Conservation (phyloP, 2,888 invertebrate genomes). For the Eristalinus sepulchralis region DNA sequence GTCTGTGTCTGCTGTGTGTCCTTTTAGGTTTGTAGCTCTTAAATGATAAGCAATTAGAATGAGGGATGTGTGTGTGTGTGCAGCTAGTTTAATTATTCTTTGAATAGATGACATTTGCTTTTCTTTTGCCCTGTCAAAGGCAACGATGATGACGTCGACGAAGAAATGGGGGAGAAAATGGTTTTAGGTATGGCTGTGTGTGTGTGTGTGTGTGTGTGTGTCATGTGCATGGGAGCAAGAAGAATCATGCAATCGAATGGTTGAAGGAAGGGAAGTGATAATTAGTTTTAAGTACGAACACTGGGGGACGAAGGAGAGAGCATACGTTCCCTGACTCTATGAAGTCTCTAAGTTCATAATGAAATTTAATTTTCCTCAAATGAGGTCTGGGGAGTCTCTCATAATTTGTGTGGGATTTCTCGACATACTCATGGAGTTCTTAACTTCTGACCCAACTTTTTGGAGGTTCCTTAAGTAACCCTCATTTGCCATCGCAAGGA, state of each 20-base stretch:
- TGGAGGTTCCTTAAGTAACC: too few species aligned
- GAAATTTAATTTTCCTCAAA: background rate
- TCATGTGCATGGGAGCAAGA: background rate
- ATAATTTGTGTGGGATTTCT: background rate
- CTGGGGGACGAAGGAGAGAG: background rate
- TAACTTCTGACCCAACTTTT: background rate
- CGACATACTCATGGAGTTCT: background rate
- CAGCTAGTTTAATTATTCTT: conserved; percentile 52
- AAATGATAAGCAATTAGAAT: conserved; percentile 67
- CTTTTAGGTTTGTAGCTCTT: conserved; percentile 3
- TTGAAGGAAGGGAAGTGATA: background rate
- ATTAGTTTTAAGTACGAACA: background rate
- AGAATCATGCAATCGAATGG: background rate
- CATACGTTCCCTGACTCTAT: background rate
- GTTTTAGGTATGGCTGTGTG: background rate
- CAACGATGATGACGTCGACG: background rate
- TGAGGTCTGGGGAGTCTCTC: background rate
- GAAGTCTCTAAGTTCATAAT: background rate
- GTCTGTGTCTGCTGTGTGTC: background rate
- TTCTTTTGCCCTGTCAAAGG: background rate
- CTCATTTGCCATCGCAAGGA: too few species aligned
- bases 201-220: background rate
- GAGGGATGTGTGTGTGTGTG: conserved; percentile 25
- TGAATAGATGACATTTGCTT: conserved; percentile 21
- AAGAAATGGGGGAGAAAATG: background rate